Conservation (phyloP, 2,888 invertebrate genomes). For the Lydus trimaculatus region DNA sequence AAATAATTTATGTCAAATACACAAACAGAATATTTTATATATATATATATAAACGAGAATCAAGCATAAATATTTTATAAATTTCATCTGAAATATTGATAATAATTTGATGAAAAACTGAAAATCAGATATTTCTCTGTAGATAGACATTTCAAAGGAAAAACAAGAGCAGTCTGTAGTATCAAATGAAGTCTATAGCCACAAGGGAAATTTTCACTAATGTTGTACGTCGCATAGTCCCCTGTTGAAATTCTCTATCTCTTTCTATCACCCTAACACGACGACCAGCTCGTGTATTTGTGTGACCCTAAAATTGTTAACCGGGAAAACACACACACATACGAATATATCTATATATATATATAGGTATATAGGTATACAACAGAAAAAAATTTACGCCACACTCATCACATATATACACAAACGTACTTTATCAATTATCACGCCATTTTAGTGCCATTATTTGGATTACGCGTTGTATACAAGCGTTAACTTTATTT, state of each 20-base stretch:
- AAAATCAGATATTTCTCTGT: constrained; percentile 13
- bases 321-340: constrained; percentile 48
- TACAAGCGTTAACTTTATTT: constrained; percentile 20
- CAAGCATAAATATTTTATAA: no score
- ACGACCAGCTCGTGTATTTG: constrained; percentile 22
- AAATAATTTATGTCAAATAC: background rate
- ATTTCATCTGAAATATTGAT: background rate
- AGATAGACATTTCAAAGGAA: constrained; percentile 18
- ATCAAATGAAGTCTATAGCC: constrained; percentile 55
- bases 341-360: constrained; percentile 30
- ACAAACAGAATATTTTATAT: background rate
- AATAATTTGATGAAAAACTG: background rate
- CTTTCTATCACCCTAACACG: constrained; percentile 36
- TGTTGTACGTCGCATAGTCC: constrained; percentile 48
- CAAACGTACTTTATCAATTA: constrained; percentile 53
- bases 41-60: no score
- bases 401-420: constrained; percentile 43
- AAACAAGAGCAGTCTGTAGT: constrained; percentile 42
- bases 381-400: constrained; percentile 46
- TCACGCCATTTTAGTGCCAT: constrained; percentile 47
- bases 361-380: background rate
- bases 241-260: constrained; percentile 35
- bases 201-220: constrained; percentile 59
- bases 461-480: constrained; percentile 40
- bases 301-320: constrained; percentile 42